Percentiles rank a stretch among this genome's conserved stretches.
phyloP scores from a whole-genome alignment of 2,113 vertebrate species.

The Melanerpes aurifrons region DNA sequence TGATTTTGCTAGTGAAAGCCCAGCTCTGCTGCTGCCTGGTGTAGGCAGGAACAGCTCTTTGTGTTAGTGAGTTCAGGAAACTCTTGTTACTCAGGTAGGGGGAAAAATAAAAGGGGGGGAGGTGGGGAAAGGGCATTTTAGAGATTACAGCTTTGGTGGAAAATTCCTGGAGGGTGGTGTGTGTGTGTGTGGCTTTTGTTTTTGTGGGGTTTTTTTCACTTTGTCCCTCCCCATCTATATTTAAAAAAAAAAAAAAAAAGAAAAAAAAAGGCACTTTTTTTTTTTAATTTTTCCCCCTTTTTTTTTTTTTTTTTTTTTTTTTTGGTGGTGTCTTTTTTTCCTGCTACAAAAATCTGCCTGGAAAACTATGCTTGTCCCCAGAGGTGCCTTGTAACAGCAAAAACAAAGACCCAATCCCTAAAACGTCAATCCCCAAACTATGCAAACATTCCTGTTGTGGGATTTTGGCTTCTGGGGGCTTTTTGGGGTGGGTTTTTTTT shows the following conservation, averaged over 20 bases:
- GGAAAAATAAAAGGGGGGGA: neutral
- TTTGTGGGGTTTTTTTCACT: neutral
- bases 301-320: fast-evolving
- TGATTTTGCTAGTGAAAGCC: neutral
- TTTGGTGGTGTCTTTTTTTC: neutral
- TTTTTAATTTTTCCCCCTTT: neutral
- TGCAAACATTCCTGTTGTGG: neutral
- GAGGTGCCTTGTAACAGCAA: neutral
- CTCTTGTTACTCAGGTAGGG: neutral
- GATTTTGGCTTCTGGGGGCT: too few relatives aligned
- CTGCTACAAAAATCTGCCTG: neutral
- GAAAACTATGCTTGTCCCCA: conserved; percentile 2
- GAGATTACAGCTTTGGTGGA: conserved; percentile 39
- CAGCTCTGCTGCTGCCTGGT: neutral
- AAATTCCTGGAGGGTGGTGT: conserved; percentile 35
- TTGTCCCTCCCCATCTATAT: neutral
- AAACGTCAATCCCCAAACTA: fast-evolving
- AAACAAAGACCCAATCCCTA: too few relatives aligned
- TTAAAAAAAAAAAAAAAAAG: neutral
- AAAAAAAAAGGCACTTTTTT: fast-evolving
- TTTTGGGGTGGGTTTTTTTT: neutral
- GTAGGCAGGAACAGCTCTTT: neutral
- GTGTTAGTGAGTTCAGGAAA: conserved; percentile 19
- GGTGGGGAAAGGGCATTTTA: neutral
- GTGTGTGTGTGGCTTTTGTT: neutral